Evolutionary conservation across 1,140 invertebrate species (phyloP).

Genomic region (Drosophila obscura): DNA sequence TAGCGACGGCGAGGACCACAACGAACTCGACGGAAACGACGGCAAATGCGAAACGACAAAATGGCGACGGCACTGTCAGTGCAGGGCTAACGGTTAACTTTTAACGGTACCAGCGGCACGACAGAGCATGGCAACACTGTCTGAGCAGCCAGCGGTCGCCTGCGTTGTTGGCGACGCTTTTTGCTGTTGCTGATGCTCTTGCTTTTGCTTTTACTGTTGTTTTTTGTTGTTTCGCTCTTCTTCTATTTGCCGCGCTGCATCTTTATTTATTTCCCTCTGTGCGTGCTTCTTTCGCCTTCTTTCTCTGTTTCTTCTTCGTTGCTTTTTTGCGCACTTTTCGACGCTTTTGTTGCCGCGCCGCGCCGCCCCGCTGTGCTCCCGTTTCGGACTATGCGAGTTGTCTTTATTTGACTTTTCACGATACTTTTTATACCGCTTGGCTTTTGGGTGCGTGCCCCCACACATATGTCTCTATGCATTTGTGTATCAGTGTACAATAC

Average conservation of each 20-base stretch:
- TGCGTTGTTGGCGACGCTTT: constrained; percentile 42
- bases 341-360: constrained; percentile 58
- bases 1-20: constrained; percentile 27
- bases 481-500: constrained; percentile 28
- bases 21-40: constrained; percentile 19
- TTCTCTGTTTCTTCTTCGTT: constrained; percentile 16
- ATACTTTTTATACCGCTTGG: constrained; percentile 75
- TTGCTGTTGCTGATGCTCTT: background rate
- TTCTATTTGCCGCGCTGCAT: constrained; percentile 70
- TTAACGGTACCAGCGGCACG: constrained; percentile 39
- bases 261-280: constrained; percentile 47
- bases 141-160: constrained; percentile 62
- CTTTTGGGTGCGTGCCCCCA: constrained; percentile 41
- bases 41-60: constrained; percentile 40
- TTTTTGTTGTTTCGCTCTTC: constrained; percentile 43
- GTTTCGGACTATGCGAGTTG: constrained; percentile 24
- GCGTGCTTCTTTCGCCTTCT: constrained; percentile 13
- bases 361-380: constrained; percentile 30
- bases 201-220: constrained; percentile 12
- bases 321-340: constrained; percentile 74
- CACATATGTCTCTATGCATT: constrained; percentile 2
- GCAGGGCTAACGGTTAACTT: constrained; percentile 21
- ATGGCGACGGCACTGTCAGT: constrained; percentile 42
- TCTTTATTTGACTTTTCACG: constrained; percentile 52
- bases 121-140: constrained; percentile 65